Evolutionary conservation across 1,140 invertebrate genomes (phyloP).

Genomic region (Pantala flavescens): DNA sequence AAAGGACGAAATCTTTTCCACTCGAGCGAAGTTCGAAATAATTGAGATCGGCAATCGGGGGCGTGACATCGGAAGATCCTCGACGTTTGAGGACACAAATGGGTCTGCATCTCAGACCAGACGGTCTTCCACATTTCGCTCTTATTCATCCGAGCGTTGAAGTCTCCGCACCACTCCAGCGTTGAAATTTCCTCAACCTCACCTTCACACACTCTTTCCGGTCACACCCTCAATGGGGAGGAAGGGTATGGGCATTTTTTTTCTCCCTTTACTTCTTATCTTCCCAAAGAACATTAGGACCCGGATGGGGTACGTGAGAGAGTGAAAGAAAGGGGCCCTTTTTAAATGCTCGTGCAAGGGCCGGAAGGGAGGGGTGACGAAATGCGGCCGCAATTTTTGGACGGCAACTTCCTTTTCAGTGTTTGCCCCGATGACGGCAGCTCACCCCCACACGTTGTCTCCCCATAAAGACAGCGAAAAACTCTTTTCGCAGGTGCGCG

Average conservation of each 20-base stretch:
- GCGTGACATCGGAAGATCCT: background rate
- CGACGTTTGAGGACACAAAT: background rate
- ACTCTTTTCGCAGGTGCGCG: background rate
- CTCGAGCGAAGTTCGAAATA: too few species aligned
- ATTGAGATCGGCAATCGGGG: too few species aligned
- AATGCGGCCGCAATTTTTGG: background rate
- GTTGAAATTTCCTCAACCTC: background rate
- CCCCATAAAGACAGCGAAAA: background rate
- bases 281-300: constrained; percentile 6
- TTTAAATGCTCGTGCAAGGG: constrained; percentile 5
- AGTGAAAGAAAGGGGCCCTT: background rate
- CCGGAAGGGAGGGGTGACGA: background rate
- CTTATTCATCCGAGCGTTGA: background rate
- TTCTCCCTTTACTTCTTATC: background rate
- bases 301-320: background rate
- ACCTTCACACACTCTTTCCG: background rate
- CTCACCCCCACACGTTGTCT: background rate
- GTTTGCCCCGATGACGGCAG: background rate
- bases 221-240: background rate
- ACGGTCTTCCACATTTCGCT: too few species aligned
- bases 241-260: background rate
- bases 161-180: background rate
- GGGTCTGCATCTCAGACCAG: background rate
- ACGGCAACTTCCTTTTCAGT: background rate
- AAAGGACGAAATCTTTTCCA: too few species aligned